Evolutionary conservation across 2,113 vertebrate species (phyloP).

Genomic region (Seriola quinqueradiata): DNA sequence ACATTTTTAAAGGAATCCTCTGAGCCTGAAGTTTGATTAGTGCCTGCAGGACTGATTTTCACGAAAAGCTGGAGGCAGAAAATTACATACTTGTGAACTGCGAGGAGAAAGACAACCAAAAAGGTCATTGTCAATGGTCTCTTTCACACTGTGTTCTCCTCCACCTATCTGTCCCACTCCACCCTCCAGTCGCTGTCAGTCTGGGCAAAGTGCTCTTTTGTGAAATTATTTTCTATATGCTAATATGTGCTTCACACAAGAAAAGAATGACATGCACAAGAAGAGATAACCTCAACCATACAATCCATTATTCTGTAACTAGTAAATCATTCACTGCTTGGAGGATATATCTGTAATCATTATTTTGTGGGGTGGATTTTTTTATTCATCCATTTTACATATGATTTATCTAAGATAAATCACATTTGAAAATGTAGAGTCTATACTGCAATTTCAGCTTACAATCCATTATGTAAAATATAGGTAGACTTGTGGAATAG

Average conservation of each 20-base stretch:
- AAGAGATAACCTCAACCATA: not conserved
- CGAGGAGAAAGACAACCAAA: constrained; percentile 11
- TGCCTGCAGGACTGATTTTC: constrained; percentile 30
- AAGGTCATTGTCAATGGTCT: constrained; percentile 44
- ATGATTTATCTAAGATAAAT: not conserved
- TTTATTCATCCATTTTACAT: not conserved
- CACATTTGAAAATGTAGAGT: not conserved
- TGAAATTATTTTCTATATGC: not conserved
- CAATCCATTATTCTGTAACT: not conserved
- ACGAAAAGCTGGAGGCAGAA: constrained; percentile 41
- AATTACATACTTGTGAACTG: constrained; percentile 36
- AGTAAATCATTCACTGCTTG: not conserved
- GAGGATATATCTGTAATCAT: not conserved
- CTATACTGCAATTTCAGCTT: not conserved
- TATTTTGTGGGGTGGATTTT: not conserved
- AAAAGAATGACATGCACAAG: not conserved
- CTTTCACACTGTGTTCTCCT: constrained; percentile 6
- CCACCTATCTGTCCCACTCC: not conserved
- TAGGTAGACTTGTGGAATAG: no score
- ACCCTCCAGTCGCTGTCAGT: not conserved
- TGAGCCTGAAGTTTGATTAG: constrained; percentile 23
- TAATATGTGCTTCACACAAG: not conserved
- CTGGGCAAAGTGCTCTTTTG: not conserved
- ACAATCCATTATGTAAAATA: no score
- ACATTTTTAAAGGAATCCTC: constrained; percentile 18